A percentile compares a stretch with the other conserved stretches of the same genome.
These are phyloP conservation scores for Halichoerus grypus DNA, from an alignment of 2,113 vertebrate species.

Conservation along the genomic window DNA sequence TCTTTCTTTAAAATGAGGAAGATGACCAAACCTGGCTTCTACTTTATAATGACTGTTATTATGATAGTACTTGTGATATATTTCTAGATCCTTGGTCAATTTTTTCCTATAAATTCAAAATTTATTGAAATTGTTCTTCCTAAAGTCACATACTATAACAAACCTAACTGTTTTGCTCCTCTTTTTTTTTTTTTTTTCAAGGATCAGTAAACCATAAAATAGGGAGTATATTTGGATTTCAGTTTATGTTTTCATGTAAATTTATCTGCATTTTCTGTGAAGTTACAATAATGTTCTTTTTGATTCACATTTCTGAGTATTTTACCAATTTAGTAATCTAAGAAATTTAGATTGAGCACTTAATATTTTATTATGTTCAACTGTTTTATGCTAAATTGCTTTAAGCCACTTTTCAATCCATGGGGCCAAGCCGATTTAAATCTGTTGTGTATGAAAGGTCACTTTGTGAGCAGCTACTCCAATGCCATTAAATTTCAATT, in stretches of 20 bases:
- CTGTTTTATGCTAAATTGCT: conserved; percentile 25
- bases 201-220: conserved; percentile 60
- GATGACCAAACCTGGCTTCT: conserved; percentile 39
- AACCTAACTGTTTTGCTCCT: conserved; percentile 46
- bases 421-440: conserved; percentile 34
- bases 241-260: conserved; percentile 59
- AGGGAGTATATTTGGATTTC: conserved; percentile 31
- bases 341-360: conserved; percentile 18
- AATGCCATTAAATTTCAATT: conserved; percentile 37
- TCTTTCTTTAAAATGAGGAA: conserved; percentile 57
- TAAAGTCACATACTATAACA: conserved; percentile 30
- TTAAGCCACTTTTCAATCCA: conserved; percentile 54
- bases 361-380: conserved; percentile 20
- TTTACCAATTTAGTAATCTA: conserved; percentile 42
- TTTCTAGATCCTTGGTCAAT: conserved; percentile 50
- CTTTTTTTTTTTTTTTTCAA: background rate
- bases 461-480: conserved; percentile 20
- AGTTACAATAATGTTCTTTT: conserved; percentile 48
- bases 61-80: conserved; percentile 30
- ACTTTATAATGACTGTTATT: background rate
- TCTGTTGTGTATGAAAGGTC: conserved; percentile 55
- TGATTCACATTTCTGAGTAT: conserved; percentile 23
- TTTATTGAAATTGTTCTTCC: conserved; percentile 57
- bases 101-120: conserved; percentile 54
- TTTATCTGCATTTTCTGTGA: conserved; percentile 46